Percentiles rank a stretch among this genome's conserved stretches.
Conservation (phyloP, 2,888 invertebrate species). For the Amphipyra tragopoginis region DNA sequence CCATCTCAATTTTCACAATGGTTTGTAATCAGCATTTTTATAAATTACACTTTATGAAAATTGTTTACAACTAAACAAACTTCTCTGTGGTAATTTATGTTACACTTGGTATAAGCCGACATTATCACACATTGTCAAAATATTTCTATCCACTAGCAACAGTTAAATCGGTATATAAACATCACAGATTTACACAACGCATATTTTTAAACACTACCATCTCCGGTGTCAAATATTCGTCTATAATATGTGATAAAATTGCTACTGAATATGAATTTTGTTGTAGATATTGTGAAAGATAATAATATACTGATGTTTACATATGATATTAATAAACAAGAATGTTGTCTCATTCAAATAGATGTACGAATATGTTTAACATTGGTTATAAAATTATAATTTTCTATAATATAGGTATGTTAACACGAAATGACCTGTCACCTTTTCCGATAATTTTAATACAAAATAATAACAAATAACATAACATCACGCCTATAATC, state of each 20-base stretch:
- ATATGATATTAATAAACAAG: conserved; percentile 30
- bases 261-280: conserved; percentile 43
- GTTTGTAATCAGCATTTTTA: too few relatives aligned
- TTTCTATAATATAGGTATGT: background rate
- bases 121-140: conserved; percentile 35
- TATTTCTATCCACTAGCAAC: conserved; percentile 37
- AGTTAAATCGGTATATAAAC: conserved; percentile 38
- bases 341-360: conserved; percentile 15
- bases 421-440: background rate
- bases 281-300: conserved; percentile 28
- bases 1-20: too few relatives aligned
- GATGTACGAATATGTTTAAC: background rate
- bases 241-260: conserved; percentile 40
- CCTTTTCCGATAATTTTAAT: background rate
- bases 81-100: conserved; percentile 3
- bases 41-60: too few relatives aligned
- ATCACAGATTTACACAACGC: conserved; percentile 33
- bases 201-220: conserved; percentile 32
- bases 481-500: too few relatives aligned
- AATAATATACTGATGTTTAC: conserved; percentile 32
- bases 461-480: background rate
- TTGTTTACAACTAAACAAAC: too few relatives aligned
- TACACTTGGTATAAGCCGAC: conserved; percentile 16
- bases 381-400: conserved; percentile 8
- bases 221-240: conserved; percentile 51